Conservation (phyloP, 2,113 vertebrate species). For the Nesogale talazaci region DNA sequence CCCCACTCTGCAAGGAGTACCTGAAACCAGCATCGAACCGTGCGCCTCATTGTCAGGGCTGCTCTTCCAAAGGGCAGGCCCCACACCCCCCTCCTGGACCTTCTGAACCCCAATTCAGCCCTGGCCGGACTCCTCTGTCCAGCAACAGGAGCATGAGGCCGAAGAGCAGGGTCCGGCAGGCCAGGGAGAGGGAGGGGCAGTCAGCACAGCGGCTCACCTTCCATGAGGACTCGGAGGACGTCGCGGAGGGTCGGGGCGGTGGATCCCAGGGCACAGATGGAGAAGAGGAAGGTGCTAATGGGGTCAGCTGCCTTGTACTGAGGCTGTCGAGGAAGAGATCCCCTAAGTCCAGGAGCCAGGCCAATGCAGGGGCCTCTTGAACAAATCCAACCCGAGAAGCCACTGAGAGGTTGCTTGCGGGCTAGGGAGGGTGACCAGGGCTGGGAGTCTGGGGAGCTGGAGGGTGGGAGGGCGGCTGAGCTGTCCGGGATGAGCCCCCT, state of each 20-base stretch:
- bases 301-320: conserved; percentile 98
- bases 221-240: conserved; percentile 96
- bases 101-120: neutral
- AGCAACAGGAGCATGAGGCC: neutral
- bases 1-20: conserved; percentile 89
- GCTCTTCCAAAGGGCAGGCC: neutral
- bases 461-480: neutral
- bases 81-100: neutral
- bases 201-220: conserved; percentile 87
- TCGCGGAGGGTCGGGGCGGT: conserved; percentile 96
- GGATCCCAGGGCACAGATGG: conserved; percentile 94
- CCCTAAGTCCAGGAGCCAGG: neutral
- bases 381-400: neutral
- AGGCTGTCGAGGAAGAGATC: conserved; percentile 86
- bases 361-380: neutral
- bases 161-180: too few relatives aligned
- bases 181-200: neutral
- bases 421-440: neutral
- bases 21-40: conserved; percentile 81
- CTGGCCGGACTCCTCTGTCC: neutral
- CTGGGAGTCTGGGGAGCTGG: neutral
- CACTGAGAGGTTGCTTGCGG: neutral
- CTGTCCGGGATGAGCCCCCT: too few relatives aligned
- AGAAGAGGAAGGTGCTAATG: conserved; percentile 98
- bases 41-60: neutral